Conservation (phyloP, 2,888 invertebrate genomes). For the Spatulosminthurus flaviceps region DNA sequence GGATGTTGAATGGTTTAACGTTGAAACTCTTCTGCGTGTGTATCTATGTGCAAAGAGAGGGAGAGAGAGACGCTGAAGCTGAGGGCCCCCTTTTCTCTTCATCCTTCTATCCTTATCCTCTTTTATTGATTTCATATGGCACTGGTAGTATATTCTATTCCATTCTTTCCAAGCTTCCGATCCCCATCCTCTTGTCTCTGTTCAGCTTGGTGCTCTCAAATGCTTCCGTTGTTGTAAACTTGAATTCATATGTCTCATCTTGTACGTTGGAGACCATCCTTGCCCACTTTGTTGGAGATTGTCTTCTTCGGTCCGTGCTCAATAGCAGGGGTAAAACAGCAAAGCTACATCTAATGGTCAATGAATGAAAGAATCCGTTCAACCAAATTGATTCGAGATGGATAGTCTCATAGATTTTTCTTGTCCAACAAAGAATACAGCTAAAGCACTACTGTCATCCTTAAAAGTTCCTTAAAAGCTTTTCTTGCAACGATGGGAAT, state of each 20-base stretch:
- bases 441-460: too few species aligned
- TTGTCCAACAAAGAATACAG: too few species aligned
- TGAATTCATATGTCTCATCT: constrained; percentile 14
- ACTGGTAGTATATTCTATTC: constrained; percentile 19
- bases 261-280: background rate
- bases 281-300: background rate
- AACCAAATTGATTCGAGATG: constrained; percentile 2
- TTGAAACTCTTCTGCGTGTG: constrained; percentile 20
- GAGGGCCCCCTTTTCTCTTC: constrained; percentile 37
- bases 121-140: constrained; percentile 40
- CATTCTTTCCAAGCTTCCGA: constrained; percentile 4
- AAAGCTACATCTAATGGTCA: constrained; percentile 37
- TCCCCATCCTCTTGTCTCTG: constrained; percentile 16
- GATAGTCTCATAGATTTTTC: too few species aligned
- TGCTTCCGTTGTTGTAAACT: constrained; percentile 25
- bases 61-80: constrained; percentile 1
- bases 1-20: constrained; percentile 29
- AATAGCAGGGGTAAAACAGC: background rate
- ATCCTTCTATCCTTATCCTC: constrained; percentile 33
- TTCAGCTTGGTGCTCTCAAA: constrained; percentile 30
- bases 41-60: background rate
- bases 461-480: too few species aligned
- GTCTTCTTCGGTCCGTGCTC: background rate
- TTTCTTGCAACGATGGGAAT: too few species aligned
- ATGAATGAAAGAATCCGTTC: background rate